A percentile compares a stretch with the other conserved stretches of the same genome.
Conservation (phyloP, 2,797 vertebrate genomes). For the Balearica regulorum region DNA sequence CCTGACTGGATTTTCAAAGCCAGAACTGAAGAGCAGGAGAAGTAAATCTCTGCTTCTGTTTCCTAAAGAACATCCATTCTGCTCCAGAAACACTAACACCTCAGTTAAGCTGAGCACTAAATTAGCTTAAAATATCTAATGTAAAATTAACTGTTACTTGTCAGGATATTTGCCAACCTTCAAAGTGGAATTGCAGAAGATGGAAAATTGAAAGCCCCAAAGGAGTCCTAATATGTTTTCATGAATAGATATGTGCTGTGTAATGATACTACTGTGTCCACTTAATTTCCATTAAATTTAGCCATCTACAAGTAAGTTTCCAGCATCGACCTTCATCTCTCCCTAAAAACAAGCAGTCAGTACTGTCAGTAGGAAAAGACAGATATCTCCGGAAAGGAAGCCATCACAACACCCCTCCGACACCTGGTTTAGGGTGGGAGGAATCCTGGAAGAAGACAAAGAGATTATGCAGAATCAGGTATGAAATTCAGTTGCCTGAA, state of each 20-base stretch:
- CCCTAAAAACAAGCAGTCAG: background rate
- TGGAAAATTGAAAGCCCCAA: background rate
- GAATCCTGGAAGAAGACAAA: background rate
- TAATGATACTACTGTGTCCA: background rate
- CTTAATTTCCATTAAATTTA: background rate
- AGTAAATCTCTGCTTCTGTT: background rate
- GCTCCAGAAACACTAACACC: background rate
- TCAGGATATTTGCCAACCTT: background rate
- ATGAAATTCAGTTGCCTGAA: background rate
- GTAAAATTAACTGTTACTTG: background rate
- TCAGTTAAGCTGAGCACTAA: background rate
- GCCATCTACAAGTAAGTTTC: background rate
- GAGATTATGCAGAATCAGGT: background rate
- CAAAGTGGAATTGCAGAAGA: background rate
- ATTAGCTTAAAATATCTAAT: background rate
- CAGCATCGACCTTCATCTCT: background rate
- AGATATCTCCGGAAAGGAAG: background rate
- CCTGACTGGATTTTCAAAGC: background rate
- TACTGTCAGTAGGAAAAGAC: background rate
- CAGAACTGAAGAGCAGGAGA: background rate
- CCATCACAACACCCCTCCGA: background rate
- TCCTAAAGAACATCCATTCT: background rate
- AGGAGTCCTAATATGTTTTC: background rate
- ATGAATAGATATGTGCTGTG: background rate
- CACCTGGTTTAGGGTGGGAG: background rate